Evolutionary conservation across 2,113 vertebrate genomes (phyloP).

Genomic region (Otus sunia): DNA sequence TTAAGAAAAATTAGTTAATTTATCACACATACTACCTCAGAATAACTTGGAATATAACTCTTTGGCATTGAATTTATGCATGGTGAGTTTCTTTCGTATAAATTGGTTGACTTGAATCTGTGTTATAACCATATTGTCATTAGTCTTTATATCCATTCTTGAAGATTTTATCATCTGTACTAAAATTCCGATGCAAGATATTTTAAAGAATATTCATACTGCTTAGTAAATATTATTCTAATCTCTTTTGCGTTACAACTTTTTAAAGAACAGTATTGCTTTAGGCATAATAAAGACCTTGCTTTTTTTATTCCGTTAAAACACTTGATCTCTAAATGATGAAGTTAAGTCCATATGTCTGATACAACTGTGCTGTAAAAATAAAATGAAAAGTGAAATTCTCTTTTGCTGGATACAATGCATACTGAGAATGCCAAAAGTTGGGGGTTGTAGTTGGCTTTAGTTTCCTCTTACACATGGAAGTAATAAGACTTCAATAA

Average conservation of each 20-base stretch:
- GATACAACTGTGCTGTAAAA: conserved; percentile 58
- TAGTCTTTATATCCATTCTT: not conserved
- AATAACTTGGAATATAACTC: not conserved
- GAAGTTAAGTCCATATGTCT: conserved; percentile 42
- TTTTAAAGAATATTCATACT: not conserved
- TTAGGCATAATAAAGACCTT: not conserved
- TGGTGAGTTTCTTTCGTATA: not conserved
- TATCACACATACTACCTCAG: not conserved
- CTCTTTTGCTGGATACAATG: conserved; percentile 50
- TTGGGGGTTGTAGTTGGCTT: conserved; percentile 63
- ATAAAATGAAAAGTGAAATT: conserved; percentile 43
- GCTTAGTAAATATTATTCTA: not conserved
- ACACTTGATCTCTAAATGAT: conserved; percentile 1
- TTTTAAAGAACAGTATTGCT: not conserved
- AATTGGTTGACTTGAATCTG: not conserved
- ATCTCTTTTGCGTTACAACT: not conserved
- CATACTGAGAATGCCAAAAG: conserved; percentile 64
- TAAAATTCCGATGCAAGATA: not conserved
- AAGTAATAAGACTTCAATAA: conserved; percentile 77
- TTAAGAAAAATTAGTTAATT: not conserved
- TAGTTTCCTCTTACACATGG: conserved; percentile 73
- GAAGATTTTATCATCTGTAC: not conserved
- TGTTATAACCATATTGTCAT: not conserved
- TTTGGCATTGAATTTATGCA: not conserved
- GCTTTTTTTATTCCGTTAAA: conserved; percentile 23